A percentile compares a stretch with the other conserved stretches of the same genome.
These are phyloP conservation scores for Papilio dardanus DNA, from an alignment of 1,140 invertebrate species.

Conservation along the genomic window DNA sequence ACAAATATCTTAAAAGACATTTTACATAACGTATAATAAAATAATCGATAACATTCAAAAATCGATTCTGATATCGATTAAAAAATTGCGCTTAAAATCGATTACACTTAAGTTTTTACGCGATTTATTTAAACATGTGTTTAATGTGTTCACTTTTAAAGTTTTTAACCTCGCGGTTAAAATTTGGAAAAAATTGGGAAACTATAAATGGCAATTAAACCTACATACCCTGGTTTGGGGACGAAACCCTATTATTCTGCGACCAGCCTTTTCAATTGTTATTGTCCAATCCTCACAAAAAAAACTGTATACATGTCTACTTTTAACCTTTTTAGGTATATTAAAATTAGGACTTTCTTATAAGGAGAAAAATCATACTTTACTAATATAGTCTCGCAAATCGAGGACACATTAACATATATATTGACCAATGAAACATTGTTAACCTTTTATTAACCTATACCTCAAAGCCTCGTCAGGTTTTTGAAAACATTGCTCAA, in stretches of 20 bases:
- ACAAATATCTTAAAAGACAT: neutral
- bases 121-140: neutral
- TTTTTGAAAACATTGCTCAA: too few relatives aligned
- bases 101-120: neutral
- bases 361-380: neutral
- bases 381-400: neutral
- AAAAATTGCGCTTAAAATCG: neutral
- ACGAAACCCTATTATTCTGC: slow-evolving; percentile 65
- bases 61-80: slow-evolving; percentile 8
- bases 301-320: neutral
- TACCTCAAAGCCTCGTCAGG: too few relatives aligned
- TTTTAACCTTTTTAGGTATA: neutral
- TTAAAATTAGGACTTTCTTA: slow-evolving; percentile 15
- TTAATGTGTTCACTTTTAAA: neutral
- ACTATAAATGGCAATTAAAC: slow-evolving; percentile 55
- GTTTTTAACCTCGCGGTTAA: neutral
- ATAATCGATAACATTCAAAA: neutral
- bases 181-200: neutral
- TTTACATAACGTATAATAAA: slow-evolving; percentile 15
- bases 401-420: neutral
- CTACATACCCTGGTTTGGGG: slow-evolving; percentile 79
- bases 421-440: neutral
- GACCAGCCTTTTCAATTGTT: slow-evolving; percentile 74
- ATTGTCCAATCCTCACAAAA: slow-evolving; percentile 69
- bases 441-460: neutral